Evolutionary conservation across 2,113 vertebrate species (phyloP), one percentile per base, ranked within the genome.

Genomic region (Hystrix brachyura): DNA sequence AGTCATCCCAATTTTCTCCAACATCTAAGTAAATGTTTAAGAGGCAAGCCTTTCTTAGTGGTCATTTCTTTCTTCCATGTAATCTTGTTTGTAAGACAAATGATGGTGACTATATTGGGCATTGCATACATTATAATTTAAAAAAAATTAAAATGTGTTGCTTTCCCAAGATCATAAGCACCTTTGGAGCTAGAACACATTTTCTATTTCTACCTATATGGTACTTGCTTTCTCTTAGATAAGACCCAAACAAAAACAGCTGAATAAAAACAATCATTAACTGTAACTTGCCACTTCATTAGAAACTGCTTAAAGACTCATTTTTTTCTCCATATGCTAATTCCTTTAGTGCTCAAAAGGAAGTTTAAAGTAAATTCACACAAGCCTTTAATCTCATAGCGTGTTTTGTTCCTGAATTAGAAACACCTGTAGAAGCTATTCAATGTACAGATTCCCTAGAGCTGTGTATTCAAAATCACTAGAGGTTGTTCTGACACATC

Each of bases 321-420:
- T 18, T 72, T 74, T 84, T 59, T 62, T 71, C 43, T 78, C 64
- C 60, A 81, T 12, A 51, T 72, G 69, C 79, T 69, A 60, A 94
- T 95, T 92, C 57, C 25, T 94, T 94, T 12, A 87, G 57, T 87
- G 67, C 57, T 90, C 59, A 79, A 55, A 81, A 91, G 93, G 43
- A 95, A 97, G 74, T 95, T 95, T 90, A 90, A 95, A 91, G 53
- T 90, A 96, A 95, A 32, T 96, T 95, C 72, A 94, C 46, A 79
- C 18, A 92, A 92, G 29, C 8, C 76, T 96, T 94, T 95, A 90
- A 85, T 85, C 62, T 96, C 60, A 82, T 21, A 90, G 48, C 21
- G 65, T 69, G 53, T 69, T 96, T 95, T 81, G 51, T 90, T 96
- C 43, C 51, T 59, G 81, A 94, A 88, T 90, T 94, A 60, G n/a